These are phyloP conservation scores for Megaceryle torquata DNA, from an alignment of 2,113 vertebrate species.

Conservation along the genomic window DNA sequence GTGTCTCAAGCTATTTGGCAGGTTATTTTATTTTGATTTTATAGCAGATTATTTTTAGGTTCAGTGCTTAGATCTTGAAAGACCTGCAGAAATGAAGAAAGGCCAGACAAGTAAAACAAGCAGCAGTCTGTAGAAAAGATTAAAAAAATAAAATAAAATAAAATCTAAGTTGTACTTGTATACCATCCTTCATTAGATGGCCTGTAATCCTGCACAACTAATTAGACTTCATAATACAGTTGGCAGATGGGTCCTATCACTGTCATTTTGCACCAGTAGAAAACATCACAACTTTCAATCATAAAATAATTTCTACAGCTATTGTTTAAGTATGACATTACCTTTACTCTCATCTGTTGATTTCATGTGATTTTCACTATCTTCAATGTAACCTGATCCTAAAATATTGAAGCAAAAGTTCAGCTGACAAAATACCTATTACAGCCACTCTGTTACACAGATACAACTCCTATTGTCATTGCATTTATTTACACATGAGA, in stretches of 20 bases:
- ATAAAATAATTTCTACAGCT: neutral
- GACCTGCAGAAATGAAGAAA: neutral
- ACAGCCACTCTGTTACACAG: neutral
- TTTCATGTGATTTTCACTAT: slow-evolving; percentile 72
- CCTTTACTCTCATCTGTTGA: slow-evolving; percentile 75
- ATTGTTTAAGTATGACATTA: slow-evolving; percentile 42
- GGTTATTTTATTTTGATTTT: neutral
- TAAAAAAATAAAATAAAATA: neutral
- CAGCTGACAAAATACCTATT: neutral
- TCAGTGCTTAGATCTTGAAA: neutral
- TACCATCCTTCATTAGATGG: neutral
- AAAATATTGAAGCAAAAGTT: slow-evolving; percentile 28
- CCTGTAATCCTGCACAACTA: neutral
- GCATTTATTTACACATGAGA: neutral
- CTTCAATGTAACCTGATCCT: slow-evolving; percentile 69
- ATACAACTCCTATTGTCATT: neutral
- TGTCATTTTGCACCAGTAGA: neutral
- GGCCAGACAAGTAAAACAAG: neutral
- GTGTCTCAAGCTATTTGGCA: neutral
- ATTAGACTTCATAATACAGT: neutral
- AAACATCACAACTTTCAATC: neutral
- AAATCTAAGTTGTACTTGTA: neutral
- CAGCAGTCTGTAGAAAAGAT: neutral
- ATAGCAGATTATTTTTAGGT: neutral
- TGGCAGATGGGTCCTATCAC: neutral